Conservation (phyloP, 2,113 vertebrate genomes). For the Andinoacara biseriatus region DNA sequence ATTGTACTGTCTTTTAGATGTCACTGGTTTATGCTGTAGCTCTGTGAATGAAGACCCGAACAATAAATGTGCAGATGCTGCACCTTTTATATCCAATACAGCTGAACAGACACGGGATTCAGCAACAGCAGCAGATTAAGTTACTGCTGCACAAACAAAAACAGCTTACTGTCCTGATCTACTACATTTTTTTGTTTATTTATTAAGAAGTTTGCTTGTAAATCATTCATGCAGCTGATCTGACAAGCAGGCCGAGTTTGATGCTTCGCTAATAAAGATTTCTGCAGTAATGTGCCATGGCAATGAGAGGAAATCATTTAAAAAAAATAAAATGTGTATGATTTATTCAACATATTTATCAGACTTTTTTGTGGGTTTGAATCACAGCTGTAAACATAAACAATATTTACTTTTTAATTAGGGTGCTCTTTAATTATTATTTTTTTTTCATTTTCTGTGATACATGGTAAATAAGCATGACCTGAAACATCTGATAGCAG, state of each 20-base stretch:
- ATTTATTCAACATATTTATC: not conserved
- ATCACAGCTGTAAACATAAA: not conserved
- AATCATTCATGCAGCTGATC: no score
- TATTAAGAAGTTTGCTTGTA: not conserved
- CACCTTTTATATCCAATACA: slow-evolving; percentile 3
- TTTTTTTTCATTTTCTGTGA: not conserved
- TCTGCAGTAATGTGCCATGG: not conserved
- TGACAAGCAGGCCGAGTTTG: not conserved
- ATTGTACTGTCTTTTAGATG: not conserved
- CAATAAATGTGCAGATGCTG: not conserved
- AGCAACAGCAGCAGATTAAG: not conserved
- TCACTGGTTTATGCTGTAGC: not conserved
- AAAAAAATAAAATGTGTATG: not conserved
- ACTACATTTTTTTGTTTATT: not conserved
- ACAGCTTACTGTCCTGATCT: not conserved
- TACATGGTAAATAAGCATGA: not conserved
- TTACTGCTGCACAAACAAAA: not conserved
- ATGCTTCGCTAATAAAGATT: not conserved
- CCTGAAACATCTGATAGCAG: not conserved
- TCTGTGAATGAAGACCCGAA: not conserved
- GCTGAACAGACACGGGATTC: not conserved
- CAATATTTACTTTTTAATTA: not conserved
- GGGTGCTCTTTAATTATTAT: not conserved
- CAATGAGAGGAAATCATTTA: not conserved
- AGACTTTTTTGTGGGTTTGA: not conserved